phyloP scores from a whole-genome alignment of 2,797 vertebrate genomes.

The Pseudotriccus pelzelni region DNA sequence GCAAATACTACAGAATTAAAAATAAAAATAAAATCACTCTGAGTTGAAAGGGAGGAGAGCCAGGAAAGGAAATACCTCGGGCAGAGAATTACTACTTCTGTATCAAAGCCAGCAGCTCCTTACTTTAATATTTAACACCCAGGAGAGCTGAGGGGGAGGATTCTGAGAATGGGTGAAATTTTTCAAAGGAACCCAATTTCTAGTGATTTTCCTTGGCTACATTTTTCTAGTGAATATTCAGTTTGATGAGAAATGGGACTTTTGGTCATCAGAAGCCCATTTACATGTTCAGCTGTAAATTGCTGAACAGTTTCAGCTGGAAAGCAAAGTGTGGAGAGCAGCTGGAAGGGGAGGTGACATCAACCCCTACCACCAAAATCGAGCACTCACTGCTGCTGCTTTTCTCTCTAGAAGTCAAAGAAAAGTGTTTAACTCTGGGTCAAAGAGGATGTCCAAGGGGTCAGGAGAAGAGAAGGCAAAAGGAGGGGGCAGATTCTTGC shows the following conservation, averaged over 20 bases:
- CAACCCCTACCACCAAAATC: neutral
- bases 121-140: constrained; percentile 61
- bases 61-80: constrained; percentile 61
- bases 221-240: neutral
- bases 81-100: constrained; percentile 58
- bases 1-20: constrained; percentile 4
- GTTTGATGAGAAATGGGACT: neutral
- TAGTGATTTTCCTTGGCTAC: neutral
- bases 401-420: neutral
- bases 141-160: constrained; percentile 33
- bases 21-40: neutral
- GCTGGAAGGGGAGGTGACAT: neutral
- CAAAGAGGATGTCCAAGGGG: neutral
- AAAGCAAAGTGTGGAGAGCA: neutral
- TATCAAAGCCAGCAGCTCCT: constrained; percentile 53
- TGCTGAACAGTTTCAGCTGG: neutral
- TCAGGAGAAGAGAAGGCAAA: neutral
- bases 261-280: neutral
- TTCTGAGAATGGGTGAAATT: constrained; percentile 8
- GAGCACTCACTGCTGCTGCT: neutral
- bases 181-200: constrained; percentile 44
- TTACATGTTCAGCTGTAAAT: neutral
- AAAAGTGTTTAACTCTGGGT: neutral
- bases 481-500: neutral
- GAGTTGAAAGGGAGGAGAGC: constrained; percentile 39